Conservation (phyloP, 2,113 vertebrate genomes). For the Eidolon helvum region DNA sequence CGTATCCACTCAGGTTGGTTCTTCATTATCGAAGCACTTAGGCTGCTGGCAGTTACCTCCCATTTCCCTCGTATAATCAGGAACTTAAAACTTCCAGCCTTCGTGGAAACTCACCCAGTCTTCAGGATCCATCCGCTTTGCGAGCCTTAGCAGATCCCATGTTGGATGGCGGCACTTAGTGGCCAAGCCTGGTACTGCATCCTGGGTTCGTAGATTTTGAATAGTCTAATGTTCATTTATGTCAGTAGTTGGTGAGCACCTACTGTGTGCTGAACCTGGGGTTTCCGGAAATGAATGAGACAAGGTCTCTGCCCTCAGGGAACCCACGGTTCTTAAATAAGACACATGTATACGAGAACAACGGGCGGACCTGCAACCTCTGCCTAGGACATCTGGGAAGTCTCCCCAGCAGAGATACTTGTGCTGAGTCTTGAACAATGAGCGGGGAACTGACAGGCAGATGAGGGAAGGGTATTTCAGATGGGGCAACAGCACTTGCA, state of each 20-base stretch:
- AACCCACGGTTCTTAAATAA: background rate
- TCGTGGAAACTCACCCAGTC: background rate
- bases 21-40: background rate
- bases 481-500: background rate
- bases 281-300: background rate
- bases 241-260: background rate
- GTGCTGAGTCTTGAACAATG: background rate
- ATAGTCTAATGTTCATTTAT: background rate
- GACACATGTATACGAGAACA: background rate
- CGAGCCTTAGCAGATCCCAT: background rate
- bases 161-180: conserved; percentile 32
- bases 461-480: background rate
- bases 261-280: background rate
- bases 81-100: background rate
- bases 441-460: background rate
- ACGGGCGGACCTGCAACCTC: background rate
- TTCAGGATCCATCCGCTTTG: background rate
- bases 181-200: background rate
- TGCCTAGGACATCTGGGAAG: background rate
- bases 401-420: background rate
- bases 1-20: background rate
- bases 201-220: background rate
- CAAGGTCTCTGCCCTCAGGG: background rate
- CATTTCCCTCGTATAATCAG: background rate
- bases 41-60: background rate